Evolutionary conservation across 2,113 vertebrate genomes (phyloP).

Genomic region (Anas platyrhynchos): DNA sequence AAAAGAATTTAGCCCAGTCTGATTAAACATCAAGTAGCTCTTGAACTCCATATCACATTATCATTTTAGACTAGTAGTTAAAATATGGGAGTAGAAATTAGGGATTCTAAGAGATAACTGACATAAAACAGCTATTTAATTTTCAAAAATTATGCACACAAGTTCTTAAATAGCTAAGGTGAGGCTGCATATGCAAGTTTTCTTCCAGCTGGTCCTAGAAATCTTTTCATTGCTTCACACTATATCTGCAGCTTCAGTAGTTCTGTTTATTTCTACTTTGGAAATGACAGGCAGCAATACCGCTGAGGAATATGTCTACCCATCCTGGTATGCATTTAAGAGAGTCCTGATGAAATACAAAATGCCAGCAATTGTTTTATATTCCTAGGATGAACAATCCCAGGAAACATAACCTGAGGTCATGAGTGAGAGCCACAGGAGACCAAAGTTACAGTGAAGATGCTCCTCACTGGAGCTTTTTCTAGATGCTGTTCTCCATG

Average conservation of each 20-base stretch:
- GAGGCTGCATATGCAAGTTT: not conserved
- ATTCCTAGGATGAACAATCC: not conserved
- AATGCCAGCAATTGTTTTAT: not conserved
- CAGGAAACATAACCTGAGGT: not conserved
- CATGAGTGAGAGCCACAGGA: not conserved
- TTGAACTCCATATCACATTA: not conserved
- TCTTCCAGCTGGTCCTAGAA: not conserved
- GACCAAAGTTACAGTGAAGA: not conserved
- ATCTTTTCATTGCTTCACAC: not conserved
- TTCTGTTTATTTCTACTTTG: not conserved
- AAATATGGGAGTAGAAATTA: not conserved
- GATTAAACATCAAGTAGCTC: conserved; percentile 43
- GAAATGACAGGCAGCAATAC: not conserved
- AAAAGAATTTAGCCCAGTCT: not conserved
- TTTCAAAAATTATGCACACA: not conserved
- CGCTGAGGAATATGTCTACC: not conserved
- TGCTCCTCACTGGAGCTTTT: not conserved
- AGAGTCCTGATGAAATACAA: not conserved
- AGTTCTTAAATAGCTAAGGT: not conserved
- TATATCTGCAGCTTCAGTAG: not conserved
- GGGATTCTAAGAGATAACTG: not conserved
- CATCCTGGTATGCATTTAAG: not conserved
- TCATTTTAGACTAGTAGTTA: not conserved
- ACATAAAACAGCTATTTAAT: not conserved
- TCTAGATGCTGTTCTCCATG: not conserved